Evolutionary conservation across 2,113 vertebrate species (phyloP), one percentile per base, ranked within the genome.

Genomic region (Takifugu bimaculatus): DNA sequence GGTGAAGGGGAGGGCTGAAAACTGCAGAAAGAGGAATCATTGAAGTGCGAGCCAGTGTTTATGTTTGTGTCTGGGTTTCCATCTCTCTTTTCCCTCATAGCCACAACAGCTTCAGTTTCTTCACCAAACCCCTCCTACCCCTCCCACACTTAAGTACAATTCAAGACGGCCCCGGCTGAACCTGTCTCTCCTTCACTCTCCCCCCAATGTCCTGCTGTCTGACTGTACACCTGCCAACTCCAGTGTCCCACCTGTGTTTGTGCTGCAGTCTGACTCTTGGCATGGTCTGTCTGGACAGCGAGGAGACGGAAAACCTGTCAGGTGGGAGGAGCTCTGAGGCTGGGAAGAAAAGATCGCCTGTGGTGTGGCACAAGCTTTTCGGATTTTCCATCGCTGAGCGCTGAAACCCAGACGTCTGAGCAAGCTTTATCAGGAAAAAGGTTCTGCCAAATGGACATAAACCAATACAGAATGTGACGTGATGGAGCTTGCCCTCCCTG

Each of bases 21-120:
- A 50, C 50, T 20, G 20, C 72, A 64, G 66, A 85, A 70, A 83
- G 77, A 70, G 74, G 72, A 80, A 74, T 66, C 74, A 84, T 83
- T 89, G 79, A 88, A 84, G 84, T 84, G 14, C 65, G 25, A 35
- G 69, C 79, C 79, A 75, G 63, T 89, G 83, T 89, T 89, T 85
- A 86, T 89, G 83, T 88, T 89, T 86, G 82, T 88, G 88, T 89
- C 88, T 89, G 82, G 85, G 54, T 81, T 81, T 75, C 67, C 59
- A 60, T 83, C 74, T 70, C 69, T 51, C 63, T 54, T 68, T 75
- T 67, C 63, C 66, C 29, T 75, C 67, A 57, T 32, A 73, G 54
- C 61, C 74, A 82, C 82, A 85, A 86, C 87, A 84, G 54, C 62
- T 65, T 79, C 63, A 70, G 70, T 70, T 68, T 61, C 60, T 57